Evolutionary conservation across 2,797 vertebrate species (phyloP).

Genomic region (Aldrovandia affinis): DNA sequence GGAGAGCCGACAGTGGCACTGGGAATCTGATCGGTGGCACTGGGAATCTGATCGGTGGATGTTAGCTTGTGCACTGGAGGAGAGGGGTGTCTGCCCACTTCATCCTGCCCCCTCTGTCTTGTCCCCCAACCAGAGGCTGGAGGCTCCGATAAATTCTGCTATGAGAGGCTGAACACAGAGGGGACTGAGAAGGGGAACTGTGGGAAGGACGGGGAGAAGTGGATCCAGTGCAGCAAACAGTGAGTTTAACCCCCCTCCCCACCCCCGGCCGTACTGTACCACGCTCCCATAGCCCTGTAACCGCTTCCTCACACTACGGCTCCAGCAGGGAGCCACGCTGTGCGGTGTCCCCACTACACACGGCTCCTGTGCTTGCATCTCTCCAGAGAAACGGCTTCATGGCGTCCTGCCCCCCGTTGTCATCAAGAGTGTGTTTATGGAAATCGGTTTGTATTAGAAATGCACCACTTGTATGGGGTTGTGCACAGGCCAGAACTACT

Average conservation of each 20-base stretch:
- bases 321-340: no score
- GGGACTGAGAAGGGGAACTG: constrained; percentile 88
- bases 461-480: neutral
- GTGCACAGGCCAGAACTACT: no score
- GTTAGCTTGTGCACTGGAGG: neutral
- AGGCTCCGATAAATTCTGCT: constrained; percentile 86
- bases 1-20: neutral
- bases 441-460: neutral
- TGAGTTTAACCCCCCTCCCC: constrained; percentile 59
- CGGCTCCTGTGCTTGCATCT: neutral
- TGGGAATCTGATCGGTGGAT: neutral
- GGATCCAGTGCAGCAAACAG: constrained; percentile 89
- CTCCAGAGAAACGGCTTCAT: neutral
- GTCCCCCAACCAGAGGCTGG: constrained; percentile 73
- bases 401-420: neutral
- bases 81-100: neutral
- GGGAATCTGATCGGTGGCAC: neutral
- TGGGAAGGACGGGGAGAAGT: constrained; percentile 81
- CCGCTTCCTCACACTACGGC: neutral
- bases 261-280: neutral
- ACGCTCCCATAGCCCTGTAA: neutral
- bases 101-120: neutral
- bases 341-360: no score
- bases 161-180: constrained; percentile 87
- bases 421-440: neutral